Conservation (phyloP, 2,797 vertebrate genomes). For the Chaunax sp. region DNA sequence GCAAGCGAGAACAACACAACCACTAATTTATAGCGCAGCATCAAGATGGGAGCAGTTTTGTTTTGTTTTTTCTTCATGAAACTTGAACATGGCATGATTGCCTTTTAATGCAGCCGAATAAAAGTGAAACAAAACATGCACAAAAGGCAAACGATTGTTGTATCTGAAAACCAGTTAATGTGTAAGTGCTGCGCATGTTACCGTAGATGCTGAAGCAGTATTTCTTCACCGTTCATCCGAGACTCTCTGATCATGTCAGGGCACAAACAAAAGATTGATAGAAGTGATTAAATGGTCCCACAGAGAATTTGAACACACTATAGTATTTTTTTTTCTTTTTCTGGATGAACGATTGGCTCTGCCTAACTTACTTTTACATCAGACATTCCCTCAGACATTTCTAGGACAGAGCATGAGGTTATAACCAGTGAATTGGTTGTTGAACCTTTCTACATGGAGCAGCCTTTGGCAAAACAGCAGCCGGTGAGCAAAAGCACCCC, state of each 20-base stretch:
- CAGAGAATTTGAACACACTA: background rate
- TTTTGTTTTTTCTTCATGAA: slow-evolving; percentile 68
- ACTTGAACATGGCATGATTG: slow-evolving; percentile 27
- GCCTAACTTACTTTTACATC: background rate
- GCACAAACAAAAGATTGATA: background rate
- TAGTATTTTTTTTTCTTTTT: background rate
- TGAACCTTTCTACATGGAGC: slow-evolving; percentile 27
- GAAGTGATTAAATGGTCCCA: slow-evolving; percentile 4
- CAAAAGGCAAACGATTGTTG: background rate
- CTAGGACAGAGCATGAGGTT: slow-evolving; percentile 30
- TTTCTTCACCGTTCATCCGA: background rate
- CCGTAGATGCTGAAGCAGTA: background rate
- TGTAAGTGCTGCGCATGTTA: slow-evolving; percentile 1
- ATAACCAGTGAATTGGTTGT: slow-evolving; percentile 15
- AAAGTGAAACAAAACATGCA: slow-evolving; percentile 20
- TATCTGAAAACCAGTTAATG: background rate
- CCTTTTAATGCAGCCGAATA: slow-evolving; percentile 21
- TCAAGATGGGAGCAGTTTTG: slow-evolving; percentile 41
- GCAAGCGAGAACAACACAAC: slow-evolving; percentile 24
- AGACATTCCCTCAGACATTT: slow-evolving; percentile 15
- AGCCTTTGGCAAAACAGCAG: slow-evolving; percentile 29
- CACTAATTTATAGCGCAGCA: slow-evolving; percentile 14
- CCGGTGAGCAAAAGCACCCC: slow-evolving; percentile 6
- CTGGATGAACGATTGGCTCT: background rate
- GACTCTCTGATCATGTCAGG: slow-evolving; percentile 7